Percentiles rank a stretch among this genome's conserved stretches.
Conservation (phyloP, 1,140 invertebrate species). For the Pectinophora gossypiella region DNA sequence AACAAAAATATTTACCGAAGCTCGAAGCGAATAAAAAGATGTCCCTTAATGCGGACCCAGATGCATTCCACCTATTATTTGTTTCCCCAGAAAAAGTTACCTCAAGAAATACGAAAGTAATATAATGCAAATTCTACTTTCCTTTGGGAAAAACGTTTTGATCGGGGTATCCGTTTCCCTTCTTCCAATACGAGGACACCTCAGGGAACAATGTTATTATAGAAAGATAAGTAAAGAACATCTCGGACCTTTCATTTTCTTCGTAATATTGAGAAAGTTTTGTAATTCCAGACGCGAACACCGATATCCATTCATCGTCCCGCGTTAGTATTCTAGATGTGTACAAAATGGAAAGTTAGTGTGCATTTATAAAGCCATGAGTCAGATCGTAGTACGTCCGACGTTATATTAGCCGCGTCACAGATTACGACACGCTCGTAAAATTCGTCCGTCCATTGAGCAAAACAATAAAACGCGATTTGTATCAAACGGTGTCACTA, state of each 20-base stretch:
- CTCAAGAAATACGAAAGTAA: constrained; percentile 47
- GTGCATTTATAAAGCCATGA: constrained; percentile 44
- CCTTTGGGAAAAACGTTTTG: constrained; percentile 26
- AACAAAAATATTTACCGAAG: constrained; percentile 71
- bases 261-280: constrained; percentile 9
- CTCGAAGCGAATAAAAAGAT: constrained; percentile 63
- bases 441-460: constrained; percentile 67
- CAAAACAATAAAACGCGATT: constrained; percentile 69
- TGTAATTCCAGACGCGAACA: constrained; percentile 9
- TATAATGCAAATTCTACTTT: constrained; percentile 62
- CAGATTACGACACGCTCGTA: constrained; percentile 63
- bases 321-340: constrained; percentile 4
- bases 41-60: constrained; percentile 65
- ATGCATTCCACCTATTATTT: constrained; percentile 68
- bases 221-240: constrained; percentile 40
- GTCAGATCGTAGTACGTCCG: constrained; percentile 36
- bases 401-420: constrained; percentile 47
- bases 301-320: background rate
- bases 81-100: constrained; percentile 49
- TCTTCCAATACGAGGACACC: constrained; percentile 35
- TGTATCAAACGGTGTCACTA: constrained; percentile 70
- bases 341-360: constrained; percentile 50
- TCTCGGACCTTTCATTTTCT: constrained; percentile 23
- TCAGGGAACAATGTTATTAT: constrained; percentile 51
- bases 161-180: constrained; percentile 38